Percentiles rank a stretch among this genome's conserved stretches.
phyloP scores from a whole-genome alignment of 2,888 invertebrate genomes.

The Ferrisia virgata region DNA sequence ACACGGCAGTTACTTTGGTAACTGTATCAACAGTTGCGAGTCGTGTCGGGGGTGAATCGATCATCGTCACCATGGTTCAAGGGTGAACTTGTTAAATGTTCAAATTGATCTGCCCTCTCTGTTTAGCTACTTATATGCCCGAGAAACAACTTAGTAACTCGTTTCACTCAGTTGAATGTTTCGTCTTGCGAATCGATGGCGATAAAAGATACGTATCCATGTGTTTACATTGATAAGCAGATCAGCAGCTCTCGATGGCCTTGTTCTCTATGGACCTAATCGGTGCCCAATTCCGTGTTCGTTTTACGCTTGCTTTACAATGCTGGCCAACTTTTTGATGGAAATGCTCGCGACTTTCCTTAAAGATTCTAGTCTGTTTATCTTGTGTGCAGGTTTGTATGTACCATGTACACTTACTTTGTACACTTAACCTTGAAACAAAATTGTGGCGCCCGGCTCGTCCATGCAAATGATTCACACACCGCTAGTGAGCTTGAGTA shows the following conservation, averaged over 20 bases:
- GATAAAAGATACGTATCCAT: not conserved
- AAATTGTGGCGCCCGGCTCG: not conserved
- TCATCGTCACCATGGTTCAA: not conserved
- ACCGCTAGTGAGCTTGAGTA: not conserved
- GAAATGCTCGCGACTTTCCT: not conserved
- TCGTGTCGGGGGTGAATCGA: not conserved
- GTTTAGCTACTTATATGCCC: too few species aligned
- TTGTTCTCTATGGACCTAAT: not conserved
- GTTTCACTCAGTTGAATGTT: not conserved
- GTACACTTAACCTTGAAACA: not conserved
- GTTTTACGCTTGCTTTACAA: not conserved
- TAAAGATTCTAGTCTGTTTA: not conserved
- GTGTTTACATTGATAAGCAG: not conserved
- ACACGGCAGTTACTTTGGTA: slow-evolving; percentile 11
- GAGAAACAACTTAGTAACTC: not conserved
- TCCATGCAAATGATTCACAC: not conserved
- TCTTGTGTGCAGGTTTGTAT: not conserved
- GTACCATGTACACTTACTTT: too few species aligned
- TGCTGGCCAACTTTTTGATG: not conserved
- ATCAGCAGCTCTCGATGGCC: not conserved
- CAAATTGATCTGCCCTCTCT: not conserved
- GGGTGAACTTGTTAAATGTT: not conserved
- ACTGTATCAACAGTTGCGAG: slow-evolving; percentile 17
- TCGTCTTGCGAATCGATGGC: not conserved
- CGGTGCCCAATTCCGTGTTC: not conserved